Evolutionary conservation across 2,888 invertebrate genomes (phyloP).

Genomic region (Coecobrya sp.): DNA sequence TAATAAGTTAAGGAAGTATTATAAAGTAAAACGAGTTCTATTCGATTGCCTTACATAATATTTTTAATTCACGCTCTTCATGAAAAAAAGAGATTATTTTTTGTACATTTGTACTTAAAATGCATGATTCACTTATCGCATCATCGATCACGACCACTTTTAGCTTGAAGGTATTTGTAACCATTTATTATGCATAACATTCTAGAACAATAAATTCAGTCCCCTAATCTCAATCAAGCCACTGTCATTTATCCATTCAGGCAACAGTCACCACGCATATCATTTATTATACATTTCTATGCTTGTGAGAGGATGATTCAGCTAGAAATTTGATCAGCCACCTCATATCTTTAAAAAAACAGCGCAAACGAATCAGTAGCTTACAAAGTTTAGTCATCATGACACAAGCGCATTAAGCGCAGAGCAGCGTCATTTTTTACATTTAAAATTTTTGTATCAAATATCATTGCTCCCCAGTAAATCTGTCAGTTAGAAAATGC

Average conservation of each 20-base stretch:
- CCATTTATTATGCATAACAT: background rate
- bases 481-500: constrained; percentile 11
- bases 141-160: constrained; percentile 59
- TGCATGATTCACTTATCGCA: constrained; percentile 58
- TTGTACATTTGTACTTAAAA: background rate
- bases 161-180: background rate
- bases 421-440: background rate
- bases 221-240: constrained; percentile 38
- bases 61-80: constrained; percentile 20
- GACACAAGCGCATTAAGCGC: background rate
- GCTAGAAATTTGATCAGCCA: constrained; percentile 54
- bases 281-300: background rate
- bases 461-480: background rate
- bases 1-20: constrained; percentile 43
- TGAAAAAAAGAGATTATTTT: constrained; percentile 7
- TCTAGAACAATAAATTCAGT: background rate
- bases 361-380: constrained; percentile 10
- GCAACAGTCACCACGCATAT: background rate
- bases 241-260: constrained; percentile 40
- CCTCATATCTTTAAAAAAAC: constrained; percentile 17
- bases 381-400: background rate
- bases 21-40: constrained; percentile 8
- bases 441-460: background rate
- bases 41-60: constrained; percentile 17
- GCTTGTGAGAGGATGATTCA: constrained; percentile 51